Base-by-base conservation (phyloP, 2,797 vertebrate species). In the Moxostoma hubbsi region DNA sequence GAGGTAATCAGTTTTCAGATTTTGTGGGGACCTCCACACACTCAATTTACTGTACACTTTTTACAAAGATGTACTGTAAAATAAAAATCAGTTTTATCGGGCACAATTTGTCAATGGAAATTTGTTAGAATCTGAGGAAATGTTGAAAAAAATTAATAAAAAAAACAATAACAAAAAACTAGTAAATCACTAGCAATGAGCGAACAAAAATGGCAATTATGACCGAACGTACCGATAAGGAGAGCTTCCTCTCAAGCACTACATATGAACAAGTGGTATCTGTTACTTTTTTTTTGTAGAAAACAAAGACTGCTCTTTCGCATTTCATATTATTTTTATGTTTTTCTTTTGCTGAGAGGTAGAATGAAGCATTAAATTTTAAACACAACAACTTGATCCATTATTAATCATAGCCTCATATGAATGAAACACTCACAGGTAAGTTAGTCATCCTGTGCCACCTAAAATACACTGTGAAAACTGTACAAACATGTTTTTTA, bases 281-380 rank as follows among this genome's bases (percentile, higher is more conserved):
- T 92, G 87, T 88, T 92, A 84, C 87, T 88, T 90, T 90, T 89
- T 83, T 91, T 90, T 89, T 92, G 91, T 89, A 91, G 87, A 93
- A 94, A 94, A 93, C 88, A 90, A 90, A 91, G 90, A 89, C 90
- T 87, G 88, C 83, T 91, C 87, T 90, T 91, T 89, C 88, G 89
- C 86, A 89, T 88, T 90, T 90, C 47, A 63, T 83, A 87, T 88
- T 45, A 61, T 89, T 77, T 82, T 84, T 82, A 84, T 85, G 36
- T 90, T 86, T 90, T 89, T 87, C 36, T 91, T 18, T 88, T 90
- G 89, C 91, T 90, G 90, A 96, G 97, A 97, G 96, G 96, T 97
- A 97, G 96, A 88, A 94, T 94, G 87, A 90, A 87, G 90, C 88
- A 90, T 91, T 93, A 90, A 87, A 88, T 89, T 87, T 81, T 84